Percentiles rank a stretch among this genome's conserved stretches.
These are phyloP conservation scores for Tortrix viridana DNA, from an alignment of 2,888 invertebrate species.

Conservation along the genomic window DNA sequence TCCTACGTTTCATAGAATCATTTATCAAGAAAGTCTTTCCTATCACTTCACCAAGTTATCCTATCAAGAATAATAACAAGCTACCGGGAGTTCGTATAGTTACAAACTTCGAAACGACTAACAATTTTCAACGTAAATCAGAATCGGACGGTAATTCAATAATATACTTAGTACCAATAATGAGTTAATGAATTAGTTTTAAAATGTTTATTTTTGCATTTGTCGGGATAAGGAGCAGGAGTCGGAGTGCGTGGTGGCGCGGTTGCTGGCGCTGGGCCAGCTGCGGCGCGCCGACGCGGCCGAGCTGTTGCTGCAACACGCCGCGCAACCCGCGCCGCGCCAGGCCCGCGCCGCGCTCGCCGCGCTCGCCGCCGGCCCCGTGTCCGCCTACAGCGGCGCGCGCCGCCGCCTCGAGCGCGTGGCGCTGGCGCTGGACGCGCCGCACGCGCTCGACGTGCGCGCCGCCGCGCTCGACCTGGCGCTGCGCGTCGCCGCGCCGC, in stretches of 20 bases:
- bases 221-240: constrained; percentile 40
- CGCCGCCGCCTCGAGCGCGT: constrained; percentile 44
- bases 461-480: constrained; percentile 60
- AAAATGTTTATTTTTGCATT: too few relatives aligned
- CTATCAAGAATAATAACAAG: too few relatives aligned
- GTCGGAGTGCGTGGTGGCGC: constrained; percentile 50
- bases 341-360: constrained; percentile 34
- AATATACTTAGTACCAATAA: too few relatives aligned
- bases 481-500: constrained; percentile 38
- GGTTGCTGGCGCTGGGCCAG: constrained; percentile 60
- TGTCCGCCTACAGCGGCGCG: constrained; percentile 43
- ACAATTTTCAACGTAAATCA: too few relatives aligned
- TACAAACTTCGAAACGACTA: too few relatives aligned
- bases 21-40: too few relatives aligned
- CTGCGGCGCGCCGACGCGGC: constrained; percentile 55
- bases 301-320: constrained; percentile 53
- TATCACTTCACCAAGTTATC: too few relatives aligned
- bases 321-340: constrained; percentile 41
- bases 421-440: constrained; percentile 42
- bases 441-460: constrained; percentile 54
- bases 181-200: too few relatives aligned
- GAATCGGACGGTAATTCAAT: too few relatives aligned
- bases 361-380: constrained; percentile 29
- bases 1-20: too few relatives aligned
- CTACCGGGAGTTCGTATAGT: too few relatives aligned